Conservation (phyloP, 2,113 vertebrate species). For the Lucifuga dentata region DNA sequence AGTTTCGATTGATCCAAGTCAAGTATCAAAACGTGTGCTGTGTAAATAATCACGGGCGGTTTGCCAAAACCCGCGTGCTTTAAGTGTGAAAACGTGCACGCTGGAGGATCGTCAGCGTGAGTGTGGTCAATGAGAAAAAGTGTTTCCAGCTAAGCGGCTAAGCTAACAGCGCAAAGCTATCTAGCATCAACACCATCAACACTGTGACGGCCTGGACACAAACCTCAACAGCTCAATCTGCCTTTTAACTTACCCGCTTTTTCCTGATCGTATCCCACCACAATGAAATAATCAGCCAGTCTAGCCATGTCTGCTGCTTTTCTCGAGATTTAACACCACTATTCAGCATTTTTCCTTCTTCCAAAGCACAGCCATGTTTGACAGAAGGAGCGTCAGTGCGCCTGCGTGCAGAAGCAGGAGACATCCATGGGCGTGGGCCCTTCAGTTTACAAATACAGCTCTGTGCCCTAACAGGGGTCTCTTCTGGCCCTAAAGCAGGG, state of each 20-base stretch:
- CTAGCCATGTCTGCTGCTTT: constrained; percentile 90
- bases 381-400: constrained; percentile 87
- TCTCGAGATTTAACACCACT: constrained; percentile 79
- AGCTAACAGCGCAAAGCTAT: constrained; percentile 67
- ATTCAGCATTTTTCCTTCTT: constrained; percentile 93
- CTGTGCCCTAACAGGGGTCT: constrained; percentile 37
- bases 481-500: constrained; percentile 18
- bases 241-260: constrained; percentile 88
- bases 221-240: constrained; percentile 47
- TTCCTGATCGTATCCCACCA: constrained; percentile 95
- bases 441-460: constrained; percentile 67
- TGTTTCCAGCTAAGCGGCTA: constrained; percentile 66
- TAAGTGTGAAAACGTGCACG: neutral
- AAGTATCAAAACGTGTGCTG: constrained; percentile 10
- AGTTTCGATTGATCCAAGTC: constrained; percentile 55
- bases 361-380: constrained; percentile 95
- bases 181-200: constrained; percentile 72
- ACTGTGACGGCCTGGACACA: constrained; percentile 73
- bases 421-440: constrained; percentile 84
- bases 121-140: constrained; percentile 11
- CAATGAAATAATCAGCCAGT: constrained; percentile 95
- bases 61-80: neutral
- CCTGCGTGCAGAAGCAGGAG: constrained; percentile 82
- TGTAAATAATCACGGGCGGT: neutral
- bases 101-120: neutral